These are phyloP conservation scores for Zonitis immaculata DNA, from an alignment of 2,888 invertebrate genomes.

Conservation along the genomic window DNA sequence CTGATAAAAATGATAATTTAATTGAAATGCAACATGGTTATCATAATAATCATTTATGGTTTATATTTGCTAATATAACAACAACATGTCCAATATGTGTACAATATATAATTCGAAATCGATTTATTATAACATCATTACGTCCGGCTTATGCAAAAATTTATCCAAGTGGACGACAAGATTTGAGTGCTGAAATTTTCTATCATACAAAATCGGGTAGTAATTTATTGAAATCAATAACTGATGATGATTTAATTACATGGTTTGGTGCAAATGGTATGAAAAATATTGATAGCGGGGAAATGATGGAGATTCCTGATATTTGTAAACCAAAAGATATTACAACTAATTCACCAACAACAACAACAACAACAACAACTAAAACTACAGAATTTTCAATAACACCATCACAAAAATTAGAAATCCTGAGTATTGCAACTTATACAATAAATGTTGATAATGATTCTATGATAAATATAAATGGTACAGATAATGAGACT, in stretches of 20 bases:
- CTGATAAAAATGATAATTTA: constrained; percentile 53
- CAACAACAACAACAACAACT: constrained; percentile 5
- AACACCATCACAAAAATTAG: constrained; percentile 24
- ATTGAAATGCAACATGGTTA: constrained; percentile 59
- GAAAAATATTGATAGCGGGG: constrained; percentile 15
- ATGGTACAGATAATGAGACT: constrained; percentile 6
- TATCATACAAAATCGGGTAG: constrained; percentile 61
- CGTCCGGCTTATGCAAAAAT: constrained; percentile 61
- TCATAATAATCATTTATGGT: constrained; percentile 60
- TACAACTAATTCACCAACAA: background rate
- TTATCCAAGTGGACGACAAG: constrained; percentile 59
- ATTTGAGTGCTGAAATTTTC: constrained; percentile 60
- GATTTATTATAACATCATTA: constrained; percentile 58
- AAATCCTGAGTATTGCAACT: constrained; percentile 33
- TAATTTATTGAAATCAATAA: constrained; percentile 57
- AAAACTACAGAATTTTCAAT: constrained; percentile 13
- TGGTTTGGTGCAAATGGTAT: constrained; percentile 62
- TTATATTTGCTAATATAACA: constrained; percentile 59
- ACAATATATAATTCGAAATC: constrained; percentile 57
- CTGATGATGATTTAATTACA: constrained; percentile 62
- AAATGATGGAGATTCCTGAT: constrained; percentile 14
- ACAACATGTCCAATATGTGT: constrained; percentile 61
- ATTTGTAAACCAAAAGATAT: constrained; percentile 16
- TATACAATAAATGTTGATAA: constrained; percentile 38
- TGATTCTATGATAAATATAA: constrained; percentile 25